Conservation (phyloP, 2,113 vertebrate genomes). For the Micromys minutus region DNA sequence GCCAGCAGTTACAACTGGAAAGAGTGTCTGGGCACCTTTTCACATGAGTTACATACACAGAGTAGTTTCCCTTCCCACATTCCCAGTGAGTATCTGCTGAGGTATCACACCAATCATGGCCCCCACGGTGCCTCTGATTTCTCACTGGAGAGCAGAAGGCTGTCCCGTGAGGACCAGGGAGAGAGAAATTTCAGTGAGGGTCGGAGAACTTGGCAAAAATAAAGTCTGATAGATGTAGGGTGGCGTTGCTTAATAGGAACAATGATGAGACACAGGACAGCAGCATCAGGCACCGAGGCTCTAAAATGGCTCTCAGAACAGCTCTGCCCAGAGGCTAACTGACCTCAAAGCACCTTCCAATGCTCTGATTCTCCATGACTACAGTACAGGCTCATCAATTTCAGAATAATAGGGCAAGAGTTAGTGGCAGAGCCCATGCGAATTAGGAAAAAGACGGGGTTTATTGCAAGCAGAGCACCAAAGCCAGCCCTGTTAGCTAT, state of each 20-base stretch:
- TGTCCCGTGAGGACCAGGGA: background rate
- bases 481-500: background rate
- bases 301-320: slow-evolving; percentile 62
- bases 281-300: background rate
- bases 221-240: background rate
- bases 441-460: background rate
- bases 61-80: background rate
- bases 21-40: background rate
- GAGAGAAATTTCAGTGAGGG: background rate
- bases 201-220: slow-evolving; percentile 15
- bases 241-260: background rate
- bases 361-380: slow-evolving; percentile 19
- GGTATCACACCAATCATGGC: background rate
- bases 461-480: background rate
- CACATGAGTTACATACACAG: background rate
- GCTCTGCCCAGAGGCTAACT: slow-evolving; percentile 59
- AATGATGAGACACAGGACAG: background rate
- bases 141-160: background rate
- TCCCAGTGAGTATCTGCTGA: background rate
- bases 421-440: background rate
- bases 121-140: background rate
- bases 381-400: background rate
- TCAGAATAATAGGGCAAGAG: background rate
- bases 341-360: slow-evolving; percentile 54
- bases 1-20: background rate